Evolutionary conservation across 2,888 invertebrate genomes (phyloP).

Genomic region (Dioctria rufipes): DNA sequence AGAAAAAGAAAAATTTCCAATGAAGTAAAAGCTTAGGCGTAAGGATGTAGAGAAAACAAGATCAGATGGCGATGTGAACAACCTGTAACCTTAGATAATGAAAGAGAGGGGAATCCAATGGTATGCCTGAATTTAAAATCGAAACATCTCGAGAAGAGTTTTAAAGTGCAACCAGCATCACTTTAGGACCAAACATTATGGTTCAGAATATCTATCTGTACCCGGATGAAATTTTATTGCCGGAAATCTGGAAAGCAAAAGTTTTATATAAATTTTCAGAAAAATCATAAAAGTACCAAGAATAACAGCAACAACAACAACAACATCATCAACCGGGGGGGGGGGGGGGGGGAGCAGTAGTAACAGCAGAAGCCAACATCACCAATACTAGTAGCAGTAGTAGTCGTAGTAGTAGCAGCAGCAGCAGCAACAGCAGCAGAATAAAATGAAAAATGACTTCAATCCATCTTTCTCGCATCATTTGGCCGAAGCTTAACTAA

Average conservation of each 20-base stretch:
- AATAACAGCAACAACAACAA: neutral
- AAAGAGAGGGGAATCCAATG: neutral
- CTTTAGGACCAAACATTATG: neutral
- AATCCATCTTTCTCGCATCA: slow-evolving; percentile 49
- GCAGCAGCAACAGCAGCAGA: slow-evolving; percentile 14
- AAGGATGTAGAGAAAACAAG: slow-evolving; percentile 1
- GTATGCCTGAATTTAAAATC: neutral
- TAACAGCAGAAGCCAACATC: too few relatives aligned
- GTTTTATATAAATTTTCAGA: slow-evolving; percentile 44
- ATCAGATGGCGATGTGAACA: too few relatives aligned
- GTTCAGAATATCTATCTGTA: neutral
- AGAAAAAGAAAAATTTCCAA: neutral
- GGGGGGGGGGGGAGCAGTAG: too few relatives aligned
- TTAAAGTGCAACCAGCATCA: neutral
- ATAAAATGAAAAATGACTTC: slow-evolving; percentile 20
- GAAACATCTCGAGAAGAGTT: neutral
- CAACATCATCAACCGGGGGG: too few relatives aligned
- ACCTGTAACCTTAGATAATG: neutral
- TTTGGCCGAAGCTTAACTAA: slow-evolving; percentile 39
- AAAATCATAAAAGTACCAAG: slow-evolving; percentile 36
- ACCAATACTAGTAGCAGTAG: neutral
- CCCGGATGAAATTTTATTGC: slow-evolving; percentile 21
- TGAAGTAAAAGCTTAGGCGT: slow-evolving; percentile 8
- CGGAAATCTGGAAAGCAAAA: slow-evolving; percentile 1
- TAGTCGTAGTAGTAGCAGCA: slow-evolving; percentile 17